Conservation (phyloP, 35 echinoderm and acorn worm species). For the Apostichopus parvimensis region DNA sequence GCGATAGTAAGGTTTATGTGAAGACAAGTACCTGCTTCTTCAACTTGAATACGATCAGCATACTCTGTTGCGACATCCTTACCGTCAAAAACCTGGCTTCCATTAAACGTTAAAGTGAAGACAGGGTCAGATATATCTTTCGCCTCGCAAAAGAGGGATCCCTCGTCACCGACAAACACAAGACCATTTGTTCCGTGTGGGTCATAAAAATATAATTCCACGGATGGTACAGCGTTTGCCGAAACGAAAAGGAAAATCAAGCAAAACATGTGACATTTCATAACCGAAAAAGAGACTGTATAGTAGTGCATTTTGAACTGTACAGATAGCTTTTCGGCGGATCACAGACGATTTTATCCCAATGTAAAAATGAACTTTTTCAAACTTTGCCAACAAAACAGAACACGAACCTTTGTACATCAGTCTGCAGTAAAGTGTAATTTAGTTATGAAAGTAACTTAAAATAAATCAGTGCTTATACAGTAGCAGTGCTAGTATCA, state of each 20-base stretch:
- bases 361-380: too few relatives aligned
- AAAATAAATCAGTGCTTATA: too few relatives aligned
- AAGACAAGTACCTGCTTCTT: background rate
- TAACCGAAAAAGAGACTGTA: background rate
- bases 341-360: too few relatives aligned
- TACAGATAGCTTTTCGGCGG: too few relatives aligned
- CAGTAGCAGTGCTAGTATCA: too few relatives aligned
- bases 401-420: too few relatives aligned
- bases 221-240: background rate
- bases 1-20: background rate
- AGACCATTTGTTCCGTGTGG: background rate
- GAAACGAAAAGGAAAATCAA: background rate
- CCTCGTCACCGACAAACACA: conserved; percentile 3
- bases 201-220: background rate
- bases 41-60: background rate
- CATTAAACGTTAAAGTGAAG: conserved; percentile 6
- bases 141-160: background rate
- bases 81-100: background rate
- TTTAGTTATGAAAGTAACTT: too few relatives aligned
- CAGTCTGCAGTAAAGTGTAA: too few relatives aligned
- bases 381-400: too few relatives aligned
- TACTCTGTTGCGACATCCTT: background rate
- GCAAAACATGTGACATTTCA: background rate
- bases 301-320: background rate
- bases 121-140: background rate